A percentile compares a stretch with the other conserved stretches of the same genome.
phyloP scores from a whole-genome alignment of 1,140 invertebrate genomes.

The Diorhabda elongata region DNA sequence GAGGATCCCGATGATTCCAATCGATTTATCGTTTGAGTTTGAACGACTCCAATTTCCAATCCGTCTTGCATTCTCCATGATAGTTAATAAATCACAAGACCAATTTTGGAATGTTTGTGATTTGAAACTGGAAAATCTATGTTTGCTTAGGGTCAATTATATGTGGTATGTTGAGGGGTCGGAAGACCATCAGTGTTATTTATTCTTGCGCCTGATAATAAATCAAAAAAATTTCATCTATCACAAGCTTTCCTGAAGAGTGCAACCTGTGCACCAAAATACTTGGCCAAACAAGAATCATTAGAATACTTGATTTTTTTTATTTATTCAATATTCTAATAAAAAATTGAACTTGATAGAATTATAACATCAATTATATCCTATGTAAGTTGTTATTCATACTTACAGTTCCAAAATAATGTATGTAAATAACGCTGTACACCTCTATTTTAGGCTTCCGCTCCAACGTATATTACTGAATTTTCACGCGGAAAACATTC shows the following conservation, averaged over 20 bases:
- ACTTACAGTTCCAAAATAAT: no score
- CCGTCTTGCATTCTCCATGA: constrained; percentile 4
- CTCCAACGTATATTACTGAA: no score
- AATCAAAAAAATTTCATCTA: background rate
- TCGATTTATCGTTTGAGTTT: constrained; percentile 43
- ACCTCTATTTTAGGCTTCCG: no score
- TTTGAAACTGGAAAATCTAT: background rate
- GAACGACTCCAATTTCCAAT: constrained; percentile 38
- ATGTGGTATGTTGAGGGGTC: background rate
- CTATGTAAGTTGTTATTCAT: no score
- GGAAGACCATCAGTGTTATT: background rate
- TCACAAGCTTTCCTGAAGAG: background rate
- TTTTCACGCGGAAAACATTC: no score
- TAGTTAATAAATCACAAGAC: background rate
- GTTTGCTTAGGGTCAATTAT: background rate
- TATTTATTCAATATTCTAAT: background rate
- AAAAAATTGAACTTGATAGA: background rate
- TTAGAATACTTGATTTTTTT: background rate
- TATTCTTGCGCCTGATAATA: background rate
- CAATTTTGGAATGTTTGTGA: background rate
- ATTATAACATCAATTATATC: background rate
- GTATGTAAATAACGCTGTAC: no score
- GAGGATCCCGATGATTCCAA: constrained; percentile 41
- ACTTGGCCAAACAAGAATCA: background rate
- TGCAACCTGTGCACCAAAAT: background rate